These are phyloP conservation scores for Sylvicapra grimmia DNA, from an alignment of 2,113 vertebrate genomes.

Conservation along the genomic window DNA sequence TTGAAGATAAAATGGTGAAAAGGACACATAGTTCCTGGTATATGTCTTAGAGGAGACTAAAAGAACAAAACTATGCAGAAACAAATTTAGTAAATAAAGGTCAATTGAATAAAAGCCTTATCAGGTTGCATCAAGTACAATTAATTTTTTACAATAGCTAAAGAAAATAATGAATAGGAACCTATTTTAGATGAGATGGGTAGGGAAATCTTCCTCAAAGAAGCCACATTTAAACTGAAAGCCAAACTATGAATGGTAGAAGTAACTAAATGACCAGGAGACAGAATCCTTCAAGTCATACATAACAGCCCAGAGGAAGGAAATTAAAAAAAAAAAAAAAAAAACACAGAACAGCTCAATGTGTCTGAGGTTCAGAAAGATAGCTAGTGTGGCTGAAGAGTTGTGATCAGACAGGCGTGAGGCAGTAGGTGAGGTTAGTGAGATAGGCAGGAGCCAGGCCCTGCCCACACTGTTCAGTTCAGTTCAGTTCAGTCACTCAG, in stretches of 20 bases:
- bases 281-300: rapidly evolving
- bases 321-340: background rate
- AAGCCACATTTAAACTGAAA: background rate
- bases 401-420: background rate
- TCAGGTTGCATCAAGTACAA: background rate
- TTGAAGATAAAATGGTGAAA: background rate
- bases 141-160: background rate
- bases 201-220: background rate
- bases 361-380: background rate
- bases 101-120: background rate
- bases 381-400: background rate
- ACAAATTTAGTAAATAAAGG: background rate
- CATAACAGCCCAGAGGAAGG: background rate
- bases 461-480: background rate
- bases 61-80: background rate
- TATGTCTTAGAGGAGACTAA: background rate
- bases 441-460: rapidly evolving
- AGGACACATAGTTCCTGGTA: background rate
- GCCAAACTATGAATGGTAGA: background rate
- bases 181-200: background rate
- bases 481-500: too few relatives aligned
- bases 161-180: background rate
- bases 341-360: rapidly evolving
- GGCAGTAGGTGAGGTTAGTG: background rate
- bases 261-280: background rate